These are phyloP conservation scores for Luidia sarsii DNA, from an alignment of 53 echinoderm and acorn worm species.

Conservation along the genomic window DNA sequence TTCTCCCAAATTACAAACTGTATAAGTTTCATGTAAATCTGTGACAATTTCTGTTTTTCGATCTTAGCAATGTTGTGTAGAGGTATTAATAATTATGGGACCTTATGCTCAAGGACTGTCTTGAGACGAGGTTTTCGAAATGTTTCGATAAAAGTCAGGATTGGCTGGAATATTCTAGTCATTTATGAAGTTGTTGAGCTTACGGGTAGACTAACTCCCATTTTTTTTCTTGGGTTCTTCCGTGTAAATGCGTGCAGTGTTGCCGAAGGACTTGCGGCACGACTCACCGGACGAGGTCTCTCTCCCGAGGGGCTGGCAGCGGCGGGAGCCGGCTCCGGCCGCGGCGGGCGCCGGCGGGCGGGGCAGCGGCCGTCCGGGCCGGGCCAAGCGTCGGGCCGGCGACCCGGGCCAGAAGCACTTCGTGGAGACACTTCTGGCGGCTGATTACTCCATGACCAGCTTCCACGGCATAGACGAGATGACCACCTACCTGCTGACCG, in stretches of 20 bases:
- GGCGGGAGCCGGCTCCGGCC: background rate
- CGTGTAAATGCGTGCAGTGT: background rate
- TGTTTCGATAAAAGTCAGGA: too few species aligned
- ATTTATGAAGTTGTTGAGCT: too few species aligned
- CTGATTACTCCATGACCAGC: conserved; percentile 73
- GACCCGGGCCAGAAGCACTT: conserved; percentile 60
- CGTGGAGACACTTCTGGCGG: conserved; percentile 87
- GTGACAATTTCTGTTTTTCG: too few species aligned
- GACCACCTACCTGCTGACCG: conserved; percentile 78
- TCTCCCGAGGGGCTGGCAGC: background rate
- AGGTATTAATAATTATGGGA: too few species aligned
- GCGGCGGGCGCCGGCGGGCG: background rate
- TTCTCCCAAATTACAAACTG: too few species aligned
- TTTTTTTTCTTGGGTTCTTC: too few species aligned
- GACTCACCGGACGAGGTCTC: conserved; percentile 1
- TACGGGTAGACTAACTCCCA: too few species aligned
- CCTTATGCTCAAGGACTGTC: too few species aligned
- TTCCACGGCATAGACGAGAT: conserved; percentile 69
- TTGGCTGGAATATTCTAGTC: too few species aligned
- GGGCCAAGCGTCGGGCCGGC: conserved; percentile 14
- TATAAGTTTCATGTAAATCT: too few species aligned
- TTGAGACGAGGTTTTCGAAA: too few species aligned
- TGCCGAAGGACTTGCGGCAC: background rate
- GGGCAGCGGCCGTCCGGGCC: background rate
- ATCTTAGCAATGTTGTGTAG: too few species aligned